phyloP scores from a whole-genome alignment of 2,113 vertebrate species.

The Bubo bubo region DNA sequence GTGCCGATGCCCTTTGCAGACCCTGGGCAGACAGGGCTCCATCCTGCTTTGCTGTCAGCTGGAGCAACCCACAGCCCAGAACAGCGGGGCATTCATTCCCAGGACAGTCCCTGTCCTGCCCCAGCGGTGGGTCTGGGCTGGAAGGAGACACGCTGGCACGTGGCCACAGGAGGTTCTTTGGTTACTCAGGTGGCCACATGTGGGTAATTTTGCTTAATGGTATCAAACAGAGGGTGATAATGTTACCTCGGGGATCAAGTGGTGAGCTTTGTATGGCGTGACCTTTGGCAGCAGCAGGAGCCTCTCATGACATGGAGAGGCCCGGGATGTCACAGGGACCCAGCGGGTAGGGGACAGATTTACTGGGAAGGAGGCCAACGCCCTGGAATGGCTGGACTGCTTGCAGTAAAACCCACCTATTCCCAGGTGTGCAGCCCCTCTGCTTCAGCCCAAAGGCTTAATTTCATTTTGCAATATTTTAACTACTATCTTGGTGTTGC shows the following conservation, averaged over 20 bases:
- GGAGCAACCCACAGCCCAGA: background rate
- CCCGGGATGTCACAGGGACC: background rate
- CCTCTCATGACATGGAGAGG: background rate
- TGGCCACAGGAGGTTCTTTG: background rate
- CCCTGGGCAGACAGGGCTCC: background rate
- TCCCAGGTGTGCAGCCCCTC: background rate
- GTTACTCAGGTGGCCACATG: background rate
- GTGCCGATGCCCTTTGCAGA: background rate
- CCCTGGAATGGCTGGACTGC: background rate
- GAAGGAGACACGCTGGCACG: background rate
- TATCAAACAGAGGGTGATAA: slow-evolving; percentile 38
- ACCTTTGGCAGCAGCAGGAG: background rate
- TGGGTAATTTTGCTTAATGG: slow-evolving; percentile 42
- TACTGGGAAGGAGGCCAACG: background rate
- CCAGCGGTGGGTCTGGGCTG: background rate
- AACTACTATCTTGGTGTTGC: background rate
- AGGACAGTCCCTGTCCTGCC: background rate
- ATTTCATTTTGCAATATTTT: background rate
- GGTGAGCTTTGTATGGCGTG: background rate
- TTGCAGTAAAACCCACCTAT: background rate
- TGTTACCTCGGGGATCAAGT: background rate
- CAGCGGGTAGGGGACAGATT: background rate
- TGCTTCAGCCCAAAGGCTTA: background rate
- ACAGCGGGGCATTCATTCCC: rapidly evolving
- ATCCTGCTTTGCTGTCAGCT: background rate